Evolutionary conservation across 2,113 vertebrate genomes (phyloP).

Genomic region (Toxotes jaculatrix): DNA sequence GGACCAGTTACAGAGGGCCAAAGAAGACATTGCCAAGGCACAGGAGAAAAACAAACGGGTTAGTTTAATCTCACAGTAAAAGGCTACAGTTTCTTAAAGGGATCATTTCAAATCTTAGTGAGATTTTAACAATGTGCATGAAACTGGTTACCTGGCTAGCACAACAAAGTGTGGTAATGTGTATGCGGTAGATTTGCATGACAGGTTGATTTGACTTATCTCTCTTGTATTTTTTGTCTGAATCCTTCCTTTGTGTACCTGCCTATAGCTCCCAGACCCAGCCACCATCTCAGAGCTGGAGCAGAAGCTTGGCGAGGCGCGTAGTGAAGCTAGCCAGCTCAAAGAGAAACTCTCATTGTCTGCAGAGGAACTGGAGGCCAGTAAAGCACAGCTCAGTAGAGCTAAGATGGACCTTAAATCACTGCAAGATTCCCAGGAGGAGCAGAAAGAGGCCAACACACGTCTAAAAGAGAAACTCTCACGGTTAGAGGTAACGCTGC

Average conservation of each 20-base stretch:
- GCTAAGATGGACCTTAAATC: conserved; percentile 57
- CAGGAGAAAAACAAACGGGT: conserved; percentile 83
- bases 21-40: conserved; percentile 83
- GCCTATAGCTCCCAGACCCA: conserved; percentile 85
- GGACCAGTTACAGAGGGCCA: conserved; percentile 82
- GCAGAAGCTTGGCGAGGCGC: conserved; percentile 80
- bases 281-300: conserved; percentile 85
- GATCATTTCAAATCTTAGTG: neutral
- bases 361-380: conserved; percentile 86
- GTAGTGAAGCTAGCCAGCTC: conserved; percentile 81
- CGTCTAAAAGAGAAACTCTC: conserved; percentile 79
- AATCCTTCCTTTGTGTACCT: neutral
- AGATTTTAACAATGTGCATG: neutral
- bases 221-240: neutral
- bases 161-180: neutral
- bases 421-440: conserved; percentile 58
- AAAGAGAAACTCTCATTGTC: conserved; percentile 83
- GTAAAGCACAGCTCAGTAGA: conserved; percentile 80
- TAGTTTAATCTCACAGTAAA: neutral
- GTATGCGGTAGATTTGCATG: neutral
- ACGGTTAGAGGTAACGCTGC: conserved; percentile 79
- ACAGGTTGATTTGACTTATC: neutral
- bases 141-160: neutral
- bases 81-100: neutral
- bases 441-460: conserved; percentile 53